Evolutionary conservation across 2,797 vertebrate genomes (phyloP).

Genomic region (Neopelma chrysocephalum): DNA sequence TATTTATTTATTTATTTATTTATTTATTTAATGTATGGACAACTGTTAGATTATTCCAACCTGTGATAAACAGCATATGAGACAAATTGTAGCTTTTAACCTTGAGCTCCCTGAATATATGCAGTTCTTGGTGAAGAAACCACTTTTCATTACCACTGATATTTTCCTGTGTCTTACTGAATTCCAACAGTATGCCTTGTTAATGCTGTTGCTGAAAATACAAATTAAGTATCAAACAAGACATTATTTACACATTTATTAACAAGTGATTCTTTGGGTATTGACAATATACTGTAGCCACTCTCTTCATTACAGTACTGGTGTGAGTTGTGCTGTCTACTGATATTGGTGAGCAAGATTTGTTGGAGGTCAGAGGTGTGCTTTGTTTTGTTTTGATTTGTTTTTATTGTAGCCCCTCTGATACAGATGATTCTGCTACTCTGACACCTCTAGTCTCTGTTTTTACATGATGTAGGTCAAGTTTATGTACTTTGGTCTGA

Average conservation of each 20-base stretch:
- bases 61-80: not conserved
- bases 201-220: not conserved
- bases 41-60: not conserved
- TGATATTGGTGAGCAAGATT: not conserved
- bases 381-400: not conserved
- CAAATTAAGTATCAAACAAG: not conserved
- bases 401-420: not conserved
- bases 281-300: not conserved
- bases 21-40: not conserved
- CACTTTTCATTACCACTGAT: not conserved
- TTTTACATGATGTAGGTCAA: not conserved
- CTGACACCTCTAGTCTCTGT: not conserved
- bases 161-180: not conserved
- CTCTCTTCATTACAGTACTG: not conserved
- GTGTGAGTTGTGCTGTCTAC: not conserved
- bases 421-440: not conserved
- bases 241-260: not conserved
- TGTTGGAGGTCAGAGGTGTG: not conserved
- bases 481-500: not conserved
- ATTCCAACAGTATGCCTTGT: not conserved
- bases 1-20: too few species aligned
- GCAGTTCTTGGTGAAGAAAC: not conserved
- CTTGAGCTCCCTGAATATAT: not conserved
- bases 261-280: not conserved
- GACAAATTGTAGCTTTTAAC: not conserved